Percentiles rank a stretch among this genome's conserved stretches.
Evolutionary conservation across 2,797 vertebrate genomes (phyloP).

Genomic region (Serranus cabrilla): DNA sequence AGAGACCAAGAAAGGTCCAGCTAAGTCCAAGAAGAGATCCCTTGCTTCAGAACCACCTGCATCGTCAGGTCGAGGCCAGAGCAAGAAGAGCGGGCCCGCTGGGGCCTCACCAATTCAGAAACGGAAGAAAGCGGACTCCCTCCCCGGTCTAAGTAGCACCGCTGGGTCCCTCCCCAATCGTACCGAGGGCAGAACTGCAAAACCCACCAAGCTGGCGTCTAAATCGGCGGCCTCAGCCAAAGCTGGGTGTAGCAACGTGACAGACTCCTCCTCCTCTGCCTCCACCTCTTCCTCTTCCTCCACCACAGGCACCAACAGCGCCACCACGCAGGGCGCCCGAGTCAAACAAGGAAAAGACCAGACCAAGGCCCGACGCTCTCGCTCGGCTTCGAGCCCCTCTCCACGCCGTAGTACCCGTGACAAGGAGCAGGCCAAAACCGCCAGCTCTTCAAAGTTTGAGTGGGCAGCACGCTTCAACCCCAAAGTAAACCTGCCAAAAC

Average conservation of each 20-base stretch:
- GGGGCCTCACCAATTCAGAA: conserved; percentile 93
- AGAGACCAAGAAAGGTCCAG: conserved; percentile 86
- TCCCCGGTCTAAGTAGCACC: conserved; percentile 92
- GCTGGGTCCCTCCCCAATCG: conserved; percentile 93
- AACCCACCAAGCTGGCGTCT: conserved; percentile 99
- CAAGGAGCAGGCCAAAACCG: conserved; percentile 94
- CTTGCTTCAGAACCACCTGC: conserved; percentile 88
- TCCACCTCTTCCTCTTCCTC: conserved; percentile 98
- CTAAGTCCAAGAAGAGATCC: conserved; percentile 95
- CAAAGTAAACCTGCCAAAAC: conserved; percentile 99
- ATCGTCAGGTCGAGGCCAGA: conserved; percentile 92
- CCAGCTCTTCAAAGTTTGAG: conserved; percentile 98
- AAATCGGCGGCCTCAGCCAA: conserved; percentile 99
- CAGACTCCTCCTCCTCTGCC: conserved; percentile 97
- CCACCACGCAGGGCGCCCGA: conserved; percentile 93
- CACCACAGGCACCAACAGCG: conserved; percentile 89
- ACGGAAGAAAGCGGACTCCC: conserved; percentile 96
- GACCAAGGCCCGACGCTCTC: conserved; percentile 96
- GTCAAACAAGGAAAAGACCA: conserved; percentile 99
- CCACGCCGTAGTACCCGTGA: conserved; percentile 96
- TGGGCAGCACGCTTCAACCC: conserved; percentile 99
- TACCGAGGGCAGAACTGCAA: conserved; percentile 95
- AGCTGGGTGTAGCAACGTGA: conserved; percentile 99
- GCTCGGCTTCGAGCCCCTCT: conserved; percentile 97
- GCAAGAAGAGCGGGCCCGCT: conserved; percentile 93